Conservation (phyloP, 2,888 invertebrate genomes). For the Cantharis flavilabris region DNA sequence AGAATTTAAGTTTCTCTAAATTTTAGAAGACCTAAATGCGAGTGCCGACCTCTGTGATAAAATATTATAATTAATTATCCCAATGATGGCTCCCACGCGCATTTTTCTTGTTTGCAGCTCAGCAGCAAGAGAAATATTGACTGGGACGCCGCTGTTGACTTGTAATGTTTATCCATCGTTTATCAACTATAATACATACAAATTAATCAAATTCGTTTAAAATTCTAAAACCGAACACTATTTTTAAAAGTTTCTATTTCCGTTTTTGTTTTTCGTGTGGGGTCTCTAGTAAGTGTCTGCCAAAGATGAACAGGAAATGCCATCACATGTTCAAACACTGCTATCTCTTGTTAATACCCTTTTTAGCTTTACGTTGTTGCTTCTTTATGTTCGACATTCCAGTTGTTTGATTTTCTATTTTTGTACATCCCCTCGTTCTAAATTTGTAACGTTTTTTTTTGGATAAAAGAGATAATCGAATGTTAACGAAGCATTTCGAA, state of each 20-base stretch:
- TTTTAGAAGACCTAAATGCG: neutral
- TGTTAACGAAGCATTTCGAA: neutral
- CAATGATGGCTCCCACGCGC: neutral
- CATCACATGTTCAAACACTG: constrained; percentile 28
- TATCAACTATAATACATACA: neutral
- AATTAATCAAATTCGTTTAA: neutral
- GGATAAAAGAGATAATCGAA: neutral
- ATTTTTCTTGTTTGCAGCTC: neutral
- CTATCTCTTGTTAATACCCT: constrained; percentile 9
- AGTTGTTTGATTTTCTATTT: neutral
- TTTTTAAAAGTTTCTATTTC: neutral
- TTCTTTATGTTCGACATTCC: neutral
- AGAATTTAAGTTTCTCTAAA: neutral
- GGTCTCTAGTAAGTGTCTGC: constrained; percentile 5
- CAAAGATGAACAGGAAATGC: constrained; percentile 32
- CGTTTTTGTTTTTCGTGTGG: constrained; percentile 9
- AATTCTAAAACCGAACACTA: neutral
- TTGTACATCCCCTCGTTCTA: neutral
- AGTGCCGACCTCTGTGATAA: neutral
- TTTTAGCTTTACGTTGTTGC: constrained; percentile 1
- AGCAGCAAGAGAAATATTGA: neutral
- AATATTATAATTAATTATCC: neutral
- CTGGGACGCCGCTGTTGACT: neutral
- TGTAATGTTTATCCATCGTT: neutral
- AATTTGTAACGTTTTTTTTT: neutral